Percentiles rank a stretch among this genome's conserved stretches.
Conservation (phyloP, 2,113 vertebrate genomes). For the Emydocephalus ijimae region DNA sequence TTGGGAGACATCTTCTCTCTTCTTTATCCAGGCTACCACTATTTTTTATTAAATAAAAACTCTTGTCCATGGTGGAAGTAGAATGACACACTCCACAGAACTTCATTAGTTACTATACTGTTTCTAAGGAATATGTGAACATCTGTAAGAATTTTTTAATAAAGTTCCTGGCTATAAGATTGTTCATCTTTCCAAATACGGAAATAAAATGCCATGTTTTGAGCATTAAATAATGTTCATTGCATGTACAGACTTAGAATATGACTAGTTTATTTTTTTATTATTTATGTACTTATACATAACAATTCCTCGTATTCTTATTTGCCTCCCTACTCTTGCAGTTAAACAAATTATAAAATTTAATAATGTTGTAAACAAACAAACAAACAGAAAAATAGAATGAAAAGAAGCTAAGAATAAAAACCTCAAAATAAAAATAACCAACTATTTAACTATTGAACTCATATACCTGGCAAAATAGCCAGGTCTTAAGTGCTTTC, state of each 20-base stretch:
- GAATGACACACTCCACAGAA: not conserved
- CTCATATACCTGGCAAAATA: not conserved
- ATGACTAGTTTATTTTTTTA: not conserved
- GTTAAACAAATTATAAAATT: not conserved
- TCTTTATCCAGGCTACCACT: not conserved
- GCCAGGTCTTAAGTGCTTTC: not conserved
- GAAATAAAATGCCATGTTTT: constrained; percentile 14
- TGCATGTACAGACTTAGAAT: not conserved
- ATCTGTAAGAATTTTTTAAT: accelerated
- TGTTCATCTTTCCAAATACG: not conserved
- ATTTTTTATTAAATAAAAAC: not conserved
- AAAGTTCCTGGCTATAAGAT: not conserved
- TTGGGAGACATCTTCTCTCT: constrained; percentile 13
- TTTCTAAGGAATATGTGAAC: constrained; percentile 5
- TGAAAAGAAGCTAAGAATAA: not conserved
- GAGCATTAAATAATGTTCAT: not conserved
- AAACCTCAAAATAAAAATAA: not conserved
- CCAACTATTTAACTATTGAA: not conserved
- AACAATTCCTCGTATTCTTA: not conserved
- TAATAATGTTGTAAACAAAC: not conserved
- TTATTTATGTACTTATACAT: not conserved
- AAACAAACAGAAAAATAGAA: not conserved
- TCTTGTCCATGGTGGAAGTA: not conserved
- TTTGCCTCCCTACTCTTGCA: not conserved
- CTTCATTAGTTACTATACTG: not conserved